Evolutionary conservation across 2,888 invertebrate species (phyloP).

Genomic region (Scaptomyza parva): DNA sequence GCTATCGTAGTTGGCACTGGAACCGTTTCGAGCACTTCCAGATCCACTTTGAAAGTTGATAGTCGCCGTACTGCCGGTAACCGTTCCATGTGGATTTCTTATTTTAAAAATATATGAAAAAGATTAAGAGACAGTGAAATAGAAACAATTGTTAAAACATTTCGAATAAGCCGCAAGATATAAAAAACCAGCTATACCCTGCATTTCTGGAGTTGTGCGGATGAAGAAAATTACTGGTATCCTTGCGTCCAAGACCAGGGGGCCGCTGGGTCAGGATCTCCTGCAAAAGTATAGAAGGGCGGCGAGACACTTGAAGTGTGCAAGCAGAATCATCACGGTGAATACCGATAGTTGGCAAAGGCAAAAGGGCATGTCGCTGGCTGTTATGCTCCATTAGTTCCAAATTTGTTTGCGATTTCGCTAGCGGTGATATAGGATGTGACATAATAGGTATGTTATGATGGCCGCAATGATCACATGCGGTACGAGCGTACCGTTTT

Average conservation of each 20-base stretch:
- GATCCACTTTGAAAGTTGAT: slow-evolving; percentile 77
- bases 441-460: slow-evolving; percentile 83
- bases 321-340: slow-evolving; percentile 81
- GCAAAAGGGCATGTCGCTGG: slow-evolving; percentile 71
- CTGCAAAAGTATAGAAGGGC: slow-evolving; percentile 84
- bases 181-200: slow-evolving; percentile 69
- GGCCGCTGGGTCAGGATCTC: slow-evolving; percentile 86
- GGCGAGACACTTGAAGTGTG: slow-evolving; percentile 83
- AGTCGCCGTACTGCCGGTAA: slow-evolving; percentile 79
- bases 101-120: neutral
- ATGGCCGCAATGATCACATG: slow-evolving; percentile 82
- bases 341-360: slow-evolving; percentile 60
- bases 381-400: slow-evolving; percentile 74
- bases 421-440: slow-evolving; percentile 82
- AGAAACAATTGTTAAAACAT: neutral
- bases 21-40: slow-evolving; percentile 67
- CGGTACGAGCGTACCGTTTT: slow-evolving; percentile 73
- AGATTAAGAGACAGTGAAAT: neutral
- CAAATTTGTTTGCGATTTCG: slow-evolving; percentile 82
- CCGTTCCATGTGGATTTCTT: slow-evolving; percentile 73
- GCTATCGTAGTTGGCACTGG: slow-evolving; percentile 67
- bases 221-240: slow-evolving; percentile 62
- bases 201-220: slow-evolving; percentile 63
- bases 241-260: slow-evolving; percentile 87
- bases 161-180: neutral